Percentiles rank a stretch among this genome's conserved stretches.
Conservation (phyloP, 2,797 vertebrate genomes). For the Intellagama lesueurii region DNA sequence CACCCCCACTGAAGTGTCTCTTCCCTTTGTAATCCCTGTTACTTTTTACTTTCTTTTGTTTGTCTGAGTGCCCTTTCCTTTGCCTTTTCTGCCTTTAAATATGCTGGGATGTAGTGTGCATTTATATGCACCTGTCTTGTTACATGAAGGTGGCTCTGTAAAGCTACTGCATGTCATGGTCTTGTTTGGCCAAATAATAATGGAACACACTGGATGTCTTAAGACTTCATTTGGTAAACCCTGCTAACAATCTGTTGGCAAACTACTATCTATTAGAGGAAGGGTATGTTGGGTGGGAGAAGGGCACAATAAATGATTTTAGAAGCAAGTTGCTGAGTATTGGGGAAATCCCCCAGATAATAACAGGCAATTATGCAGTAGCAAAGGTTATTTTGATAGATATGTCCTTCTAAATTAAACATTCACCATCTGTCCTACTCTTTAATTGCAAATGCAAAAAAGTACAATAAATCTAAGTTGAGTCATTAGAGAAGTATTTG, state of each 20-base stretch:
- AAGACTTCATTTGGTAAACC: not conserved
- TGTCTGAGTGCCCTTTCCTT: too few species aligned
- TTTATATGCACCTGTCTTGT: not conserved
- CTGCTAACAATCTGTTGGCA: not conserved
- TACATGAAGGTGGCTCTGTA: not conserved
- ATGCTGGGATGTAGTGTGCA: too few species aligned
- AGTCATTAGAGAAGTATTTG: conserved; percentile 45
- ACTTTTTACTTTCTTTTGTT: too few species aligned
- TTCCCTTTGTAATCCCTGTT: too few species aligned
- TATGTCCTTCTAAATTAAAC: conserved; percentile 57
- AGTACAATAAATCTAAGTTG: conserved; percentile 55
- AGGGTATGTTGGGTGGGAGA: too few species aligned
- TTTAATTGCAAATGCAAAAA: conserved; percentile 46
- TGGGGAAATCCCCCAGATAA: conserved; percentile 28
- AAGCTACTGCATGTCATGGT: not conserved
- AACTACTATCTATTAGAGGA: not conserved
- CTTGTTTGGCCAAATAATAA: not conserved
- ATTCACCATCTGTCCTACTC: conserved; percentile 51
- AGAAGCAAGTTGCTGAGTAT: not conserved
- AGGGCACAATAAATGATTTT: too few species aligned
- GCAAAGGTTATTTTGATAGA: conserved; percentile 55
- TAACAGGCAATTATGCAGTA: conserved; percentile 45
- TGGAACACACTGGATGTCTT: not conserved
- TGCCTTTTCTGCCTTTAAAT: too few species aligned
- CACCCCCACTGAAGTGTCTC: too few species aligned